These are phyloP conservation scores for Zingel zingel DNA, from an alignment of 2,113 vertebrate genomes.

Conservation along the genomic window DNA sequence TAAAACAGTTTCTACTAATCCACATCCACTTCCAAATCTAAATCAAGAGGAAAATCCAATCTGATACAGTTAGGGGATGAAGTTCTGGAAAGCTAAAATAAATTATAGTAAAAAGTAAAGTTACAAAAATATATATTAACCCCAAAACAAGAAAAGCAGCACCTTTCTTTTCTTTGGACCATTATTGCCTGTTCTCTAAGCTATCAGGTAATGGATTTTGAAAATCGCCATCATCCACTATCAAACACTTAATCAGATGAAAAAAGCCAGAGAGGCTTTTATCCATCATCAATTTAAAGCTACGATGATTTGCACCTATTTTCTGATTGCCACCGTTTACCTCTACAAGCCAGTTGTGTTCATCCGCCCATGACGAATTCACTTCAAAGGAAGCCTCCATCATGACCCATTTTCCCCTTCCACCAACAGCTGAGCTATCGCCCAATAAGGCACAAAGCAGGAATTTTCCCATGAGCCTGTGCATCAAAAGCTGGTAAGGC, in stretches of 20 bases:
- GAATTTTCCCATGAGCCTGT: conserved; percentile 60
- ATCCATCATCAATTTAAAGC: conserved; percentile 67
- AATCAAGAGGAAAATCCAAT: conserved; percentile 8
- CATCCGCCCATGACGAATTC: conserved; percentile 63
- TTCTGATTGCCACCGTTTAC: conserved; percentile 71
- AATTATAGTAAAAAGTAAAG: background rate
- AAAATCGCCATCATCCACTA: conserved; percentile 48
- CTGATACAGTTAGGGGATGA: background rate
- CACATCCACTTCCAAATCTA: background rate
- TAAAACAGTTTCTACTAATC: conserved; percentile 5
- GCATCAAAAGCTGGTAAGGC: conserved; percentile 50
- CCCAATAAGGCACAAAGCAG: conserved; percentile 63
- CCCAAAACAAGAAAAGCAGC: background rate
- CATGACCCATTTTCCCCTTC: conserved; percentile 76
- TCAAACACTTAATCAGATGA: conserved; percentile 57
- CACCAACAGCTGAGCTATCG: conserved; percentile 65
- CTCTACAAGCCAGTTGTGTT: conserved; percentile 57
- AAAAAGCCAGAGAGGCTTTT: conserved; percentile 47
- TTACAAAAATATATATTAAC: background rate
- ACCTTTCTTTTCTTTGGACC: background rate
- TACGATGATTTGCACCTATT: conserved; percentile 52
- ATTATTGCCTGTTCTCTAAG: conserved; percentile 15
- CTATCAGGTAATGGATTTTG: conserved; percentile 47
- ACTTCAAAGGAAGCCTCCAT: conserved; percentile 73
- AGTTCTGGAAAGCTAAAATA: background rate